Base-by-base conservation (phyloP, 2,113 vertebrate species). In the Scomber japonicus region DNA sequence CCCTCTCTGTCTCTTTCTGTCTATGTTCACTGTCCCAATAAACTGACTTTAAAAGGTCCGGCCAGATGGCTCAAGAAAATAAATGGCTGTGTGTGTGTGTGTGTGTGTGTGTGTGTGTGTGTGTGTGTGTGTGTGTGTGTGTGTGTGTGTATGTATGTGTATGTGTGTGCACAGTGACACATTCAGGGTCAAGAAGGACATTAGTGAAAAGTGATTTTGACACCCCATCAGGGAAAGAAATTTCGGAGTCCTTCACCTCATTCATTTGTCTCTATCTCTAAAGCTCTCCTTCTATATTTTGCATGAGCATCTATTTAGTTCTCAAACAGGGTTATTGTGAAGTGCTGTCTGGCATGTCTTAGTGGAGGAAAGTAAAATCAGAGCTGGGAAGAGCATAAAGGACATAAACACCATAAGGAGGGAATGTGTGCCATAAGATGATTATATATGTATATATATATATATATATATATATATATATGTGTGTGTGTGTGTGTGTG, bases 161-260 rank as follows among this genome's bases (percentile, higher is more conserved):
- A 27, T 62, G 49, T 16, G 54, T 69, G 64, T 35, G 35, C 2
- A 12, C 53, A 53, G 61, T 75, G 76, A 88, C 77, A 85, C 64
- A 82, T 85, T 85, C 54, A 89, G 81, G 84, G 82, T 90, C 84
- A 89, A 85, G 84, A 88, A 83, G 71, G 71, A 80, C 88, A 90
- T 92, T 88, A 90, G 84, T 79, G 76, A 77, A 87, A 82, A 85
- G 80, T 75, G 78, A 89, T 89, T 88, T 86, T 81, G 83, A 92
- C 81, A 80, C 68, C 59, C 75, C 85, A 80, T 88, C 86, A 83
- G 54, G 56, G 75, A 79, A 72, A 64, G 40, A 71, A 51, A 82
- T 80, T 78, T 86, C 71, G 71, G 50, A 87, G 81, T 81, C 82
- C 80, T 88, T 90, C 86, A 81, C 78, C 85, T 86, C 13, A 0